These are phyloP conservation scores for Argentina silus DNA, from an alignment of 2,797 vertebrate genomes.

Conservation along the genomic window DNA sequence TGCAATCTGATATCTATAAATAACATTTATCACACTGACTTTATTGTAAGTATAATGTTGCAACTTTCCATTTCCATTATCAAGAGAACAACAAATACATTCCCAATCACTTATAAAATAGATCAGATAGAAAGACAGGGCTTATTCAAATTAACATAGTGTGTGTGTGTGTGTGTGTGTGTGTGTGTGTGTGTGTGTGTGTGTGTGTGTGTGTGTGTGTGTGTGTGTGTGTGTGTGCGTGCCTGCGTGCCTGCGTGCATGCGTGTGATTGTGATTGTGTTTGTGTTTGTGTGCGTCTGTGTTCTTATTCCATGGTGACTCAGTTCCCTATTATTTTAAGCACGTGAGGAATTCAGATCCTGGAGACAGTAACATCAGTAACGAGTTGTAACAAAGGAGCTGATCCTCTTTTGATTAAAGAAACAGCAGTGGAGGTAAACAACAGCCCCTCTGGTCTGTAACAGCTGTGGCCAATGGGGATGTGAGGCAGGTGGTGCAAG, in stretches of 20 bases:
- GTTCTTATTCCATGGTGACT: constrained; percentile 1
- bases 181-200: not conserved
- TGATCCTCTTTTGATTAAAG: constrained; percentile 66
- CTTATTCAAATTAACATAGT: not conserved
- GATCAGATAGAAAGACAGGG: too few species aligned
- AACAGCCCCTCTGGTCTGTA: constrained; percentile 10
- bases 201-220: too few species aligned
- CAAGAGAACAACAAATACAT: too few species aligned
- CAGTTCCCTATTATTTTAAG: constrained; percentile 26
- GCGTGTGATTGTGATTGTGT: too few species aligned
- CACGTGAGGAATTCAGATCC: constrained; percentile 51
- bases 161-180: not conserved
- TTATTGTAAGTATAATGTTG: too few species aligned
- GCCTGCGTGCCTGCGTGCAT: too few species aligned
- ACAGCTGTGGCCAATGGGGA: constrained; percentile 50
- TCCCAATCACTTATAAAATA: too few species aligned
- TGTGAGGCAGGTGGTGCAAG: not conserved
- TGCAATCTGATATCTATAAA: too few species aligned
- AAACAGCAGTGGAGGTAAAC: constrained; percentile 35
- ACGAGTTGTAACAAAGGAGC: constrained; percentile 23
- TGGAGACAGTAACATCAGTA: constrained; percentile 27
- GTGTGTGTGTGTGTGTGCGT: too few species aligned
- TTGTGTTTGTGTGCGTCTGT: not conserved
- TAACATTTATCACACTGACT: too few species aligned
- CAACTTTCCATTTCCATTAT: too few species aligned